These are phyloP conservation scores for Coregonus suidteri DNA, from an alignment of 2,797 vertebrate species.

Conservation along the genomic window DNA sequence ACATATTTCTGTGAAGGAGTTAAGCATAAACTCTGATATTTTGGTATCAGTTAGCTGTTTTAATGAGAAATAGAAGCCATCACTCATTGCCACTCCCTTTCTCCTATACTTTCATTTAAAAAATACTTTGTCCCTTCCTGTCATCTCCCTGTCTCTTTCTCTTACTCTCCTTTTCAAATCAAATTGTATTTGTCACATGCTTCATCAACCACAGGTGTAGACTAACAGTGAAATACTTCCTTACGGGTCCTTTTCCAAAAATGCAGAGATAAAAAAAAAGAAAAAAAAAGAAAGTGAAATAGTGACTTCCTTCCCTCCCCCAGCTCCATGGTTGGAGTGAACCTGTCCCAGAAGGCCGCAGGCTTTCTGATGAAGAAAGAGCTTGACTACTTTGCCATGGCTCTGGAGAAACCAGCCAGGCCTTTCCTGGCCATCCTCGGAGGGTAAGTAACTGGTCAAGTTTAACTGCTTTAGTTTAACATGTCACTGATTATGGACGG, in stretches of 20 bases:
- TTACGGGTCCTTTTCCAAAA: neutral
- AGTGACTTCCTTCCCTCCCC: neutral
- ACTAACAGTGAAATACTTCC: no score
- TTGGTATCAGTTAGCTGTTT: no score
- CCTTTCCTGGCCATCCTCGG: conserved; percentile 97
- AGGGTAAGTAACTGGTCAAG: conserved; percentile 72
- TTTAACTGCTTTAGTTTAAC: neutral
- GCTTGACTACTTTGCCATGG: conserved; percentile 98
- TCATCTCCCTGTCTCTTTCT: neutral
- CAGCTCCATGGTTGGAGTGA: conserved; percentile 98
- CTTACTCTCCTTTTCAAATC: neutral
- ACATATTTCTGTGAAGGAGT: neutral
- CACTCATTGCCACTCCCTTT: no score
- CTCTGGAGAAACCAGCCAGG: conserved; percentile 90
- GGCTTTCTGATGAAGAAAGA: conserved; percentile 99
- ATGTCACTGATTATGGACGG: neutral
- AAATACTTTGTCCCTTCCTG: no score
- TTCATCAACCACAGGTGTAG: no score
- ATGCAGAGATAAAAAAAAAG: no score
- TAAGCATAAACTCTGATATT: no score
- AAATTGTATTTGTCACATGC: no score
- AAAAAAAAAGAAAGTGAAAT: no score
- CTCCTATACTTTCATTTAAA: no score
- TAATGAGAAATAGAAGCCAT: no score
- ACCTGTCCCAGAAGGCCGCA: conserved; percentile 91